phyloP scores from a whole-genome alignment of 2,113 vertebrate species.

The Tetraodon nigroviridis region DNA sequence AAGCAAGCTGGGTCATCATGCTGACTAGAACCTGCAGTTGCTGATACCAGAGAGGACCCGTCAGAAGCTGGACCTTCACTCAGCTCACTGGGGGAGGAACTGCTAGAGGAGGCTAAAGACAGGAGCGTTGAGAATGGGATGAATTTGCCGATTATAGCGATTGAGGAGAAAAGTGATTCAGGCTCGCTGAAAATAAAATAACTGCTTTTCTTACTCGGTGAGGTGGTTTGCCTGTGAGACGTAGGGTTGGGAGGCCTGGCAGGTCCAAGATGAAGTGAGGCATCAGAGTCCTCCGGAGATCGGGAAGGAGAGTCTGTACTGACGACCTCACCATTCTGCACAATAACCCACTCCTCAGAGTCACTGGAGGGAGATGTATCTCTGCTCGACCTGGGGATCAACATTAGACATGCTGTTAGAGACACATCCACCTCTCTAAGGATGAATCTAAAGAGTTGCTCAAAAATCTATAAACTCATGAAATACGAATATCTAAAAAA shows the following conservation, averaged over 20 bases:
- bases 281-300: slow-evolving; percentile 78
- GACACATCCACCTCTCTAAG: neutral
- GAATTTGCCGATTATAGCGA: neutral
- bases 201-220: slow-evolving; percentile 67
- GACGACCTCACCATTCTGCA: slow-evolving; percentile 69
- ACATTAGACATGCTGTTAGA: neutral
- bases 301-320: slow-evolving; percentile 79
- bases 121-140: neutral
- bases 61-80: slow-evolving; percentile 73
- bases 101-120: slow-evolving; percentile 76
- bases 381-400: slow-evolving; percentile 71
- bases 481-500: neutral
- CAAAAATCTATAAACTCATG: neutral
- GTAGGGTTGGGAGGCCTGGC: slow-evolving; percentile 81
- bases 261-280: slow-evolving; percentile 81
- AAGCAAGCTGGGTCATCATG: slow-evolving; percentile 61
- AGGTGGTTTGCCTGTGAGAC: slow-evolving; percentile 74
- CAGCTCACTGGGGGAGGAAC: slow-evolving; percentile 66
- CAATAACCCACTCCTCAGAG: slow-evolving; percentile 77
- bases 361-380: slow-evolving; percentile 77
- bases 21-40: slow-evolving; percentile 72
- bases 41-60: slow-evolving; percentile 62
- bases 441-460: neutral
- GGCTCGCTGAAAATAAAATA: neutral
- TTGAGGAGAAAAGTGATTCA: neutral